A percentile compares a stretch with the other conserved stretches of the same genome.
Evolutionary conservation across 2,113 vertebrate genomes (phyloP).

Genomic region (Rostratula benghalensis): DNA sequence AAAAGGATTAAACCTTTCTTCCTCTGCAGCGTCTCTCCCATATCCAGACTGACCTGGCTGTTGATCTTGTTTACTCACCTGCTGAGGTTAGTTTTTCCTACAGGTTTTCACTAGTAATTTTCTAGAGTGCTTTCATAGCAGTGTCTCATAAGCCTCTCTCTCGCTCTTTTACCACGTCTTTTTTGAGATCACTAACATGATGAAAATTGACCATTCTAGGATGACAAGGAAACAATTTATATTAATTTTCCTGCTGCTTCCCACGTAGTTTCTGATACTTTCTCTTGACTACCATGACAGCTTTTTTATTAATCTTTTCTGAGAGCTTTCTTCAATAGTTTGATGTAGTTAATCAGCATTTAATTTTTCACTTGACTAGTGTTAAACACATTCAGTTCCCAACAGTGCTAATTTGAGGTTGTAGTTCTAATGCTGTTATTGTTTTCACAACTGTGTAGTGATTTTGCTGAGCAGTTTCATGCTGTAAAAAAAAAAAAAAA

Average conservation of each 20-base stretch:
- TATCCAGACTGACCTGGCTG: neutral
- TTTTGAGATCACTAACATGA: neutral
- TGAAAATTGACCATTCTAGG: neutral
- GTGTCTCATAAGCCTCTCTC: neutral
- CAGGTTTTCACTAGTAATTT: neutral
- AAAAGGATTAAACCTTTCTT: neutral
- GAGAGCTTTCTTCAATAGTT: neutral
- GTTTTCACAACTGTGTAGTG: neutral
- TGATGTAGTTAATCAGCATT: neutral
- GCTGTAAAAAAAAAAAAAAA: neutral
- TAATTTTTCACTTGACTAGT: neutral
- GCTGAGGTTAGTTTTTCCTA: neutral
- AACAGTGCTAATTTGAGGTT: neutral
- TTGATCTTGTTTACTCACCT: neutral
- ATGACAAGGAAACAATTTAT: neutral
- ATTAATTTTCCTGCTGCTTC: neutral
- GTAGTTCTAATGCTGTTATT: neutral
- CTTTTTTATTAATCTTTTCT: neutral
- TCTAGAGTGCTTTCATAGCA: neutral
- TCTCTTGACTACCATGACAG: neutral
- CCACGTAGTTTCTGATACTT: neutral
- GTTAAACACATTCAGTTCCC: neutral
- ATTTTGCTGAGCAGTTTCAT: neutral
- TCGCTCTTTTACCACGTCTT: neutral
- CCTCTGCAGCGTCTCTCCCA: neutral